Conservation (phyloP, 2,888 invertebrate species). For the Epistrophella euchroma region DNA sequence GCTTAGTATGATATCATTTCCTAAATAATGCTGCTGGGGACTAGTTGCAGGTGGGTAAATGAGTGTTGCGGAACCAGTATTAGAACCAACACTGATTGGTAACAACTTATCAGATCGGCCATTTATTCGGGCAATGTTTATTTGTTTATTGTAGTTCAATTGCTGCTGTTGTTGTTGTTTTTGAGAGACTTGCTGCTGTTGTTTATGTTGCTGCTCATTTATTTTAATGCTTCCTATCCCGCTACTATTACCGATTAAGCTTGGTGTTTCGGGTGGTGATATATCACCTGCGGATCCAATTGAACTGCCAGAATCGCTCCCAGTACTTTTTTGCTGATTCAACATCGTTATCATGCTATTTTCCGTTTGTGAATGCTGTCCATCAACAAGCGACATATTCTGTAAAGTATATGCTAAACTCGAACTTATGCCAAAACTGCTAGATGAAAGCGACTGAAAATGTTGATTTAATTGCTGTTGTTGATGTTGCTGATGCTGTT, state of each 20-base stretch:
- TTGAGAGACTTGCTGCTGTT: slow-evolving; percentile 68
- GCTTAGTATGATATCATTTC: slow-evolving; percentile 77
- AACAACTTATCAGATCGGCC: slow-evolving; percentile 80
- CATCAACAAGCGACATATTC: slow-evolving; percentile 80
- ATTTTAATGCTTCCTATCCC: slow-evolving; percentile 47
- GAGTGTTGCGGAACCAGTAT: slow-evolving; percentile 69
- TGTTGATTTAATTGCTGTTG: slow-evolving; percentile 79
- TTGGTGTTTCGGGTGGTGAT: slow-evolving; percentile 83
- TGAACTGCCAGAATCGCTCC: slow-evolving; percentile 83
- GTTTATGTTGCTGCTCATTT: slow-evolving; percentile 77
- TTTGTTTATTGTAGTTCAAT: slow-evolving; percentile 81
- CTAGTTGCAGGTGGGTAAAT: slow-evolving; percentile 75
- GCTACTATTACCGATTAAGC: slow-evolving; percentile 78
- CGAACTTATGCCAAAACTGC: slow-evolving; percentile 79
- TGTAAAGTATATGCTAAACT: slow-evolving; percentile 80
- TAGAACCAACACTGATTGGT: slow-evolving; percentile 78
- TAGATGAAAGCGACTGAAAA: slow-evolving; percentile 78
- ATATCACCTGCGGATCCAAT: slow-evolving; percentile 83
- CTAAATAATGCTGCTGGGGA: slow-evolving; percentile 77
- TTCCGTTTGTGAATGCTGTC: slow-evolving; percentile 75
- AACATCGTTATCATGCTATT: slow-evolving; percentile 77
- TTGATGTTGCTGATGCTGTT: slow-evolving; percentile 77
- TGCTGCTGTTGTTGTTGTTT: slow-evolving; percentile 76
- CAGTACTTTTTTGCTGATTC: slow-evolving; percentile 81
- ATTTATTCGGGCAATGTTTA: slow-evolving; percentile 81